Evolutionary conservation across 2,113 vertebrate species (phyloP).

Genomic region (Peromyscus maniculatus): DNA sequence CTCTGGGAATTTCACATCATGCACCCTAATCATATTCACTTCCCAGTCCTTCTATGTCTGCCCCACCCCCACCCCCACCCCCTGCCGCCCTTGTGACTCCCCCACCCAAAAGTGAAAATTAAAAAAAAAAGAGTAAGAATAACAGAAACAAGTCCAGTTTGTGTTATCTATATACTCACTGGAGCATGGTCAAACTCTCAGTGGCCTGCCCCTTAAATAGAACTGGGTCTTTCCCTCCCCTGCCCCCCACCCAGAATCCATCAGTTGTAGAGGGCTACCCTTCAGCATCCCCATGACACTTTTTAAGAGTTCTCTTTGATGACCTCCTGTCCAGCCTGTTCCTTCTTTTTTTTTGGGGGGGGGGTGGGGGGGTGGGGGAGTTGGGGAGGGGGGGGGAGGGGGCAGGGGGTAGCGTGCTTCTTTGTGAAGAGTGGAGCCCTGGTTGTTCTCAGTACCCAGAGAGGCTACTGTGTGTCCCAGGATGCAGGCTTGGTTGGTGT

Average conservation of each 20-base stretch:
- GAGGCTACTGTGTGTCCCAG: not conserved
- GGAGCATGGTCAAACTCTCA: not conserved
- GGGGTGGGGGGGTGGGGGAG: too few relatives aligned
- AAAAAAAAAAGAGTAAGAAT: not conserved
- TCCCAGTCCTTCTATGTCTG: not conserved
- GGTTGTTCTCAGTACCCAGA: not conserved
- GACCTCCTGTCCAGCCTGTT: not conserved
- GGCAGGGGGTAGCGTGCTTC: not conserved
- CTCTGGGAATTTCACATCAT: not conserved
- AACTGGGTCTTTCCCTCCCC: not conserved
- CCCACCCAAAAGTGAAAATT: not conserved
- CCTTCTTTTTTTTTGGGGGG: not conserved
- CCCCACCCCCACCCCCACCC: not conserved
- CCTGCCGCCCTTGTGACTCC: not conserved
- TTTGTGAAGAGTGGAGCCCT: not conserved
- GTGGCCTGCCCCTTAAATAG: not conserved
- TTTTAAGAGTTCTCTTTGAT: not conserved
- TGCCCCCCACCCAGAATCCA: not conserved
- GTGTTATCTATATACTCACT: not conserved
- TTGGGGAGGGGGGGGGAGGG: too few relatives aligned
- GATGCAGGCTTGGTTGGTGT: rapidly evolving
- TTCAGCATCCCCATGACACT: not conserved
- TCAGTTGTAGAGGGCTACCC: not conserved
- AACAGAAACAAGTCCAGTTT: not conserved
- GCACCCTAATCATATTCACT: not conserved